A percentile compares a stretch with the other conserved stretches of the same genome.
phyloP scores from a whole-genome alignment of 2,888 invertebrate genomes.

The Galeopsomyia nigrocyanea region DNA sequence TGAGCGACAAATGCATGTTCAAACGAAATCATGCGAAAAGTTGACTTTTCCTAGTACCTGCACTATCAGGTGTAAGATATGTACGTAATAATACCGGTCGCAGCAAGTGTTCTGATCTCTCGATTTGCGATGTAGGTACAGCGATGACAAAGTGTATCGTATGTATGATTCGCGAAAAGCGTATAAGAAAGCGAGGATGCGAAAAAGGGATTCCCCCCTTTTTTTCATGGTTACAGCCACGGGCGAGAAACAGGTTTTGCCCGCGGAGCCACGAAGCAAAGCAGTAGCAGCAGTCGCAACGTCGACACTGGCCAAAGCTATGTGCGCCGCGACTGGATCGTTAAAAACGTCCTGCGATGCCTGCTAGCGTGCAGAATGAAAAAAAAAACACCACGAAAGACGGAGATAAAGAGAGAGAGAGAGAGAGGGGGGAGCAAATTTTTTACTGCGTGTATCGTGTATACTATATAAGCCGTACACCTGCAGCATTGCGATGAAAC shows the following conservation, averaged over 20 bases:
- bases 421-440: slow-evolving; percentile 39
- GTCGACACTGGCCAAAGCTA: slow-evolving; percentile 18
- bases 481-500: too few relatives aligned
- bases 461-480: too few relatives aligned
- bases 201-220: slow-evolving; percentile 23
- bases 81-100: too few relatives aligned
- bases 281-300: slow-evolving; percentile 15
- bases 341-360: slow-evolving; percentile 42
- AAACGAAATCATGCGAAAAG: too few relatives aligned
- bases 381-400: too few relatives aligned
- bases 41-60: too few relatives aligned
- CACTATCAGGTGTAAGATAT: too few relatives aligned
- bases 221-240: slow-evolving; percentile 28
- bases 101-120: too few relatives aligned
- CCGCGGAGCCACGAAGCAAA: background rate
- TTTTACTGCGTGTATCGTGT: too few relatives aligned
- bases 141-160: slow-evolving; percentile 38
- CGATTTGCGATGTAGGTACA: background rate
- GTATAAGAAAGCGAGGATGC: slow-evolving; percentile 8
- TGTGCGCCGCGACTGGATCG: slow-evolving; percentile 41
- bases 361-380: slow-evolving; percentile 20
- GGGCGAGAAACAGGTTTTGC: slow-evolving; percentile 38
- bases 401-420: slow-evolving; percentile 18
- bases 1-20: too few relatives aligned
- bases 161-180: slow-evolving; percentile 26